Evolutionary conservation across 2,797 vertebrate genomes (phyloP).

Genomic region (Trematomus bernacchii): DNA sequence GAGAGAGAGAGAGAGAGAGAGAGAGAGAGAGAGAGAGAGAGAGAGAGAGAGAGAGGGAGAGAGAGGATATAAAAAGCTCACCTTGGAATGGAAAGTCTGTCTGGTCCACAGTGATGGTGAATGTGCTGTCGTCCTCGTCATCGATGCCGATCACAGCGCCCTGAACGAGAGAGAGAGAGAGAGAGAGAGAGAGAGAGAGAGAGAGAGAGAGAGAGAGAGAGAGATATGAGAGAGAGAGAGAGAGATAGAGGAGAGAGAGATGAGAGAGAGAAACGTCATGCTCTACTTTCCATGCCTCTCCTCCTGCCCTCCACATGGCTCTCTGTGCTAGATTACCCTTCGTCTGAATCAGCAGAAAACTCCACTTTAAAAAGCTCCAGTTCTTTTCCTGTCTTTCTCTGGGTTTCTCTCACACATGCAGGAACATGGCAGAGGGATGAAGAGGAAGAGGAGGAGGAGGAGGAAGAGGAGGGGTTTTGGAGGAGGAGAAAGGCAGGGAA

Average conservation of each 20-base stretch:
- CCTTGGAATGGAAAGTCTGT: slow-evolving; percentile 99
- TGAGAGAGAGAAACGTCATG: slow-evolving; percentile 89
- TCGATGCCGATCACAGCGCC: slow-evolving; percentile 99
- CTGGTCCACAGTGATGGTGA: slow-evolving; percentile 99
- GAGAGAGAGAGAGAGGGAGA: slow-evolving; percentile 25
- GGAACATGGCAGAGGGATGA: slow-evolving; percentile 58
- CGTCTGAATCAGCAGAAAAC: slow-evolving; percentile 64
- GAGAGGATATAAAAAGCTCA: slow-evolving; percentile 79
- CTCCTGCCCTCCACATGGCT: slow-evolving; percentile 81
- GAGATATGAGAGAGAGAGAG: neutral
- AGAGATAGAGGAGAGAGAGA: no score
- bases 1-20: slow-evolving; percentile 23
- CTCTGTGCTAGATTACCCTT: slow-evolving; percentile 63
- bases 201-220: slow-evolving; percentile 83
- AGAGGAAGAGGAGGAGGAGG: slow-evolving; percentile 10
- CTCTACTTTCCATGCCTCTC: slow-evolving; percentile 86
- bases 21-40: slow-evolving; percentile 25
- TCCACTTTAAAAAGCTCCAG: slow-evolving; percentile 56
- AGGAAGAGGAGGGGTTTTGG: slow-evolving; percentile 72
- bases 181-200: no score
- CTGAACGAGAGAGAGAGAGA: slow-evolving; percentile 88
- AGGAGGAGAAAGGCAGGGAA: slow-evolving; percentile 59
- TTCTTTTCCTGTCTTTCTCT: slow-evolving; percentile 24
- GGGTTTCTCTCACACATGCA: slow-evolving; percentile 73
- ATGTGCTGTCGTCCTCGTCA: slow-evolving; percentile 99